Percentiles rank a stretch among this genome's conserved stretches.
phyloP scores from a whole-genome alignment of 92 coral and sea anemone genomes.

The Zoanthus solanderi region DNA sequence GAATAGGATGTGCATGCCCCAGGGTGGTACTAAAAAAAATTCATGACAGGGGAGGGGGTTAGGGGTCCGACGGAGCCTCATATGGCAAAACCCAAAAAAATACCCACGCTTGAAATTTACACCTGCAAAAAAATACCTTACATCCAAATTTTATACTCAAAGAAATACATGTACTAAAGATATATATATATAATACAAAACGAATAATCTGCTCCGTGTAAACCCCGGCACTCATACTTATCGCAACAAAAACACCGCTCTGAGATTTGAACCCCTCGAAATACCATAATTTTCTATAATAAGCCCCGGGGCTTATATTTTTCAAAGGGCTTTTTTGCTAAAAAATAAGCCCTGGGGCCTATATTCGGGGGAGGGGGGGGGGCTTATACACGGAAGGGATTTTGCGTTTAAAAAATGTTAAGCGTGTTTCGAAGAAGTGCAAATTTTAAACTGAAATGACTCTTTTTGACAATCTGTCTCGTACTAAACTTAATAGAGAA shows the following conservation, averaged over 20 bases:
- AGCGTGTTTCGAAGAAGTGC: constrained; percentile 34
- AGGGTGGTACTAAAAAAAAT: constrained; percentile 12
- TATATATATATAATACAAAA: constrained; percentile 9
- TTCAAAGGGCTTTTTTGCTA: constrained; percentile 13
- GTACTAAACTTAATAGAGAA: constrained; percentile 25
- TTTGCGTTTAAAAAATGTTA: constrained; percentile 21
- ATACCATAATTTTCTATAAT: background rate
- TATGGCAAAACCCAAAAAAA: constrained; percentile 9
- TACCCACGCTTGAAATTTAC: constrained; percentile 14
- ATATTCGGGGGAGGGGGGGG: constrained; percentile 25
- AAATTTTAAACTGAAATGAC: constrained; percentile 27
- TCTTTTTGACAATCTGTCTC: constrained; percentile 25
- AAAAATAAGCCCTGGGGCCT: constrained; percentile 15
- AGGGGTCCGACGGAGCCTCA: constrained; percentile 18
- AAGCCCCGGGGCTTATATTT: constrained; percentile 15
- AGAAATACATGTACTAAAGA: constrained; percentile 12
- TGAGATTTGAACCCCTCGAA: constrained; percentile 15
- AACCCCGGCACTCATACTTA: constrained; percentile 15
- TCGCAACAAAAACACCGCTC: constrained; percentile 15
- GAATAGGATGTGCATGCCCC: constrained; percentile 16
- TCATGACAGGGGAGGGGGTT: constrained; percentile 17
- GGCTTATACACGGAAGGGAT: constrained; percentile 26
- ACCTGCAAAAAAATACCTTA: constrained; percentile 12
- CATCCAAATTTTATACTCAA: constrained; percentile 12
- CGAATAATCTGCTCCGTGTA: constrained; percentile 15